Evolutionary conservation across 2,888 invertebrate genomes (phyloP), one percentile per base, ranked within the genome.

Genomic region (Scaptodrosophila latifasciaeformis): DNA sequence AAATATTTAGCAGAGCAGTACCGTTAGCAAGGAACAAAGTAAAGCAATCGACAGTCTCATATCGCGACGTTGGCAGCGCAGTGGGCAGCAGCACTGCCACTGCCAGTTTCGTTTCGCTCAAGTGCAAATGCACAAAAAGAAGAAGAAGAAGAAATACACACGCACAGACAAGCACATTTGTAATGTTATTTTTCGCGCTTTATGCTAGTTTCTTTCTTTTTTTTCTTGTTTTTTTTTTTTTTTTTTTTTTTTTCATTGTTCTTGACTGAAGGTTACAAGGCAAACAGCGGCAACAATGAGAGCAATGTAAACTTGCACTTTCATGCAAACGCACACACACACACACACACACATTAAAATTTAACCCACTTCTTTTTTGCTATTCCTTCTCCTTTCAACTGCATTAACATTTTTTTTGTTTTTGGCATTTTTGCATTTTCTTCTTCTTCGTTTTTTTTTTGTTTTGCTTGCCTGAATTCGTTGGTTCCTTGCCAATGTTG

Each of bases 141-240:
- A n/a, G n/a, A n/a, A n/a, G n/a, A n/a, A 2, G 12, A 6, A 27
- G 12, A 5, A 13, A 21, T 17, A 44, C n/a, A 30, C n/a, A 44
- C 19, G 31, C 44, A 53, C 43, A 43, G 7, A 24, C 43, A 24
- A n/a, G 29, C 21, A 44, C 15, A 59, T 65, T 63, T 60, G 63
- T 64, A 72, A 59, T 69, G 58, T 56, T 64, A 65, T 68, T 79
- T 65, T 59, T 50, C 49, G 46, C 54, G 51, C 54, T 75, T 56
- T 51, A 57, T 45, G 40, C 53, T 54, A 51, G 70, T 77, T 79
- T 72, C n/a, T 76, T 72, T 79, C 74, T 79, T 70, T 55, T 53
- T 58, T 17, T 18, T 30, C 45, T 65, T 67, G 19, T n/a, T 6
- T n/a, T n/a, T n/a, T n/a, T n/a, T n/a, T n/a, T 40, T 31, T 45